Evolutionary conservation across 1,140 invertebrate species (phyloP), one percentile per base, ranked within the genome.

Genomic region (Heliconius hewitsoni): DNA sequence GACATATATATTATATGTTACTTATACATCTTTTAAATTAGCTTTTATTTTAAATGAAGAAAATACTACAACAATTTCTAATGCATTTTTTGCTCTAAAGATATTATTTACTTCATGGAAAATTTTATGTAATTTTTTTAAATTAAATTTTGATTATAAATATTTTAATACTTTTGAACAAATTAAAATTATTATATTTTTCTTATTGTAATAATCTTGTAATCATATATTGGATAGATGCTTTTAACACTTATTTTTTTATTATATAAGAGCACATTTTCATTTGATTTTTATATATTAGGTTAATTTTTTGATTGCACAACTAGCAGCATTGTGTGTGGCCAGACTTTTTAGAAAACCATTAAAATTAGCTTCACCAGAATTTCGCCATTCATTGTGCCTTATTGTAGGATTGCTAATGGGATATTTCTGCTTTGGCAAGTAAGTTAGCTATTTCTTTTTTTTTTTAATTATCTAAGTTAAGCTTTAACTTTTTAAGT

Each of bases 371-470:
- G 96, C 96, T 75, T 96, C 96, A 74, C 95, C 96, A 81, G 96
- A 95, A 71, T 95, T 96, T 79, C 96, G 97, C 85, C 97, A 98
- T 94, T 95, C 95, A 75, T 97, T 97, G 87, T 97, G 97, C 79
- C 95, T 98, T 55, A 88, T 96, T 71, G 94, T 97, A 89, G 98
- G 98, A 73, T 94, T 98, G 84, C 90, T 96, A 78, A 96, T 98
- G 87, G 97, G 97, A 81, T 98, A 97, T 95, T 98, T 98, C 94
- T 98, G 97, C 94, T 98, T 98, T 95, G 98, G 98, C 94, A 96
- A 96, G 96, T 97, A 96, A 96, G 96, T 77, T 60, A 60, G 55
- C 55, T 60, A 60, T 60, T 19, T 55, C 5, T 55, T 60, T 60
- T 60, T 57, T 60, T 19, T 19, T n/a, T 55, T n/a, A 1, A 18